Conservation (phyloP, 1,140 invertebrate genomes). For the Trialeurodes vaporariorum region DNA sequence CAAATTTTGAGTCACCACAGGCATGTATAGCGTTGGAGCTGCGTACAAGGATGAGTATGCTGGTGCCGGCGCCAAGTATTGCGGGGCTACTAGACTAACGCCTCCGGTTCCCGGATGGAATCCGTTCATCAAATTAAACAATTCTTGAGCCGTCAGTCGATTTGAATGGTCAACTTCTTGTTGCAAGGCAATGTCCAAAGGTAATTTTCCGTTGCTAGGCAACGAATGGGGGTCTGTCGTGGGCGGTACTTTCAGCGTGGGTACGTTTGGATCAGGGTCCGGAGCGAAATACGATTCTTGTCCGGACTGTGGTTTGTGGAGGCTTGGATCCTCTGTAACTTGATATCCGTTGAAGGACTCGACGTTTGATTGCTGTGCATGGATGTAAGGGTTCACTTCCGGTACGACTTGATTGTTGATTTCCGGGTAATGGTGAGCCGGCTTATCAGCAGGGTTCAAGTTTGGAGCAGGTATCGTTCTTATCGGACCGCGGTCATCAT, state of each 20-base stretch:
- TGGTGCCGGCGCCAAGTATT: background rate
- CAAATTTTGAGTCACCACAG: background rate
- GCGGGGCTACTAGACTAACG: background rate
- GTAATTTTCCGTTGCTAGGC: constrained; percentile 36
- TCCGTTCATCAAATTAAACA: constrained; percentile 41
- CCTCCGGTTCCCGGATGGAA: constrained; percentile 27
- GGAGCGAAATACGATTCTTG: constrained; percentile 37
- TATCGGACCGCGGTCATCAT: constrained; percentile 54
- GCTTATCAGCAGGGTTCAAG: constrained; percentile 37
- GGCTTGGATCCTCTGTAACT: constrained; percentile 33
- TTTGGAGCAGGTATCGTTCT: constrained; percentile 73
- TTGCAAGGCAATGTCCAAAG: constrained; percentile 25
- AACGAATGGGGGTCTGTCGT: constrained; percentile 34
- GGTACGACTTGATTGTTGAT: constrained; percentile 19
- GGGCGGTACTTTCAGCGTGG: constrained; percentile 33
- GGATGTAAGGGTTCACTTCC: constrained; percentile 33
- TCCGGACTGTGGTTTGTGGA: constrained; percentile 33
- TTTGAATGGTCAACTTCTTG: constrained; percentile 24
- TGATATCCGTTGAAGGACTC: constrained; percentile 26
- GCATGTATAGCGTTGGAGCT: background rate
- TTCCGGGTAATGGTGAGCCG: constrained; percentile 10
- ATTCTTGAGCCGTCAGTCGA: constrained; percentile 39
- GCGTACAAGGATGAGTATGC: background rate
- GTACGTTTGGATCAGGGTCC: constrained; percentile 37
- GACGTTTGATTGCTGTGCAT: constrained; percentile 32